Base-by-base conservation (phyloP, 2,113 vertebrate species). In the Bungarus multicinctus region DNA sequence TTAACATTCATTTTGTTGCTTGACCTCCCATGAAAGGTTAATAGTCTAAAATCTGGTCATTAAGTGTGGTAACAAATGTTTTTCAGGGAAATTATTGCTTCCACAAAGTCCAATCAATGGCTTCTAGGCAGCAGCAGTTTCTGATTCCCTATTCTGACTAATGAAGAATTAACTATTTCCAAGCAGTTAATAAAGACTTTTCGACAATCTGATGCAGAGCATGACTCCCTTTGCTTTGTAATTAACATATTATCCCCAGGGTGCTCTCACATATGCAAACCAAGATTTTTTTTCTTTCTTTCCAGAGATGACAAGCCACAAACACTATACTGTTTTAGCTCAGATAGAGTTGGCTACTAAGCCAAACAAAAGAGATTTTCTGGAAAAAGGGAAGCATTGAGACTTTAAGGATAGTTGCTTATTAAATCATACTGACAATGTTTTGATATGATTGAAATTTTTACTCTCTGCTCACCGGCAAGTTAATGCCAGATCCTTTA, bases 111-210 rank as follows among this genome's bases (percentile, higher is more conserved):
- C 96, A 97, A 97, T 97, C 97, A 97, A 95, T 93, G 92, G 95
- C 93, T 97, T 94, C 95, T 88, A 96, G 92, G 93, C 94, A 97
- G 94, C 90, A 97, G 94, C 91, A 97, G 94, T 57, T 92, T 95
- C 94, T 95, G 90, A 90, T 97, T 97, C 93, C 93, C 90, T 64
- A 91, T 96, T 97, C 96, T 95, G 92, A 95, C 94, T 97, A 97
- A 97, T 97, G 96, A 97, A 93, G 91, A 97, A 97, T 97, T 97
- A 97, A 97, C 96, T 97, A 95, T 98, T 98, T 98, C 95, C 95
- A 96, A 96, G 95, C 96, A 97, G 96, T 97, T 97, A 97, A 97
- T 97, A 97, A 97, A 97, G 96, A 96, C 93, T 97, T 96, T 95
- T 91, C 93, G 96, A 95, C 96, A 96, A 95, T 97, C 96, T 96